Base-by-base conservation (phyloP, 2,113 vertebrate species). In the Equus quagga region DNA sequence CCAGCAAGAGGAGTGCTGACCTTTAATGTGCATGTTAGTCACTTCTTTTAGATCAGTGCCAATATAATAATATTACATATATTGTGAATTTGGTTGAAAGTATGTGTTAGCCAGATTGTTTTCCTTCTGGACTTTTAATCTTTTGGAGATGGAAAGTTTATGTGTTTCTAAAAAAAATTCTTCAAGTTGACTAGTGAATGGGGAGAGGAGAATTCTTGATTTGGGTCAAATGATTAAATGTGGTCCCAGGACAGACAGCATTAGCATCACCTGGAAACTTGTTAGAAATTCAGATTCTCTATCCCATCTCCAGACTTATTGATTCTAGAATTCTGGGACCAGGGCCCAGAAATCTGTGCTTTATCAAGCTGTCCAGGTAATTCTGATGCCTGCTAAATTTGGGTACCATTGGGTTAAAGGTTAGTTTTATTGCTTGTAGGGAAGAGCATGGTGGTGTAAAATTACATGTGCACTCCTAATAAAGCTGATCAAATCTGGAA, bases 1-100 rank as follows among this genome's bases (percentile, higher is more conserved):
- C 97, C 36, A 90, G 54, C 33, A 36, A 92, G 87, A 82, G 46
- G 67, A 87, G 78, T 83, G 86, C 89, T 98, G 97, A 97, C 94
- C 87, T 93, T 95, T 94, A 96, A 46, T 76, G 21, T 91, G 76
- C n/a, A n/a, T 85, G 17, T 79, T 94, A 88, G 73, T 89, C 73
- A 93, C 78, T 97, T 98, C n/a, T 88, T 56, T 65, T 82, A 95
- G 92, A 79, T 94, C 60, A 51, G 80, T 96, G 82, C 62, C 86
- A 91, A 21, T 73, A 64, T 87, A 72, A 72, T 89, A 83, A 58
- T 88, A 67, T 28, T 94, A 49, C 3, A 18, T 56, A 56, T 58
- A 83, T 58, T 92, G 13, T 87, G 28, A 85, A 58, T 95, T 95
- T 69, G 46, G 12, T 54, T 96, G 36, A 54, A 96, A 90, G 36